These are phyloP conservation scores for Mus caroli DNA, from an alignment of 2,797 vertebrate genomes.

Conservation along the genomic window DNA sequence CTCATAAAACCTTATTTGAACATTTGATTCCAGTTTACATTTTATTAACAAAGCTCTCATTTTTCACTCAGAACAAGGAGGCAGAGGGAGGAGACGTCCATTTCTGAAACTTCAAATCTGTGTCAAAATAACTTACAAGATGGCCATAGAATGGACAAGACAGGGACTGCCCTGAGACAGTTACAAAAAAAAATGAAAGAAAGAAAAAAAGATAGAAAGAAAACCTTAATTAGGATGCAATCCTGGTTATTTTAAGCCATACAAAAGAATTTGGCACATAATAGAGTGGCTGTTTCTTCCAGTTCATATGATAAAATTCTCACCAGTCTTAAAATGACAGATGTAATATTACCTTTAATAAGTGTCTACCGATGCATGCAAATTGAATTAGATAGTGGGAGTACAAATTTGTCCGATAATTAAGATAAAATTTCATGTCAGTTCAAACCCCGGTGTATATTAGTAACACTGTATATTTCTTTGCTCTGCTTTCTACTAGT, in stretches of 20 bases:
- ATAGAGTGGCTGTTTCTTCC: conserved; percentile 89
- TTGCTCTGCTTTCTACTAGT: conserved; percentile 87
- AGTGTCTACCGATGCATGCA: conserved; percentile 93
- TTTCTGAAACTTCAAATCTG: conserved; percentile 78
- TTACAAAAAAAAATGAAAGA: conserved; percentile 73
- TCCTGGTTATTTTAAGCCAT: conserved; percentile 89
- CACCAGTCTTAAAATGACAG: conserved; percentile 93
- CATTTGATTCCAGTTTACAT: conserved; percentile 80
- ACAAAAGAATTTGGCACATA: conserved; percentile 90
- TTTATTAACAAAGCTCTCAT: conserved; percentile 79
- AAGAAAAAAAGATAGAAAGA: conserved; percentile 61
- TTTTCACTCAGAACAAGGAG: conserved; percentile 73
- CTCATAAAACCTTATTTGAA: conserved; percentile 80
- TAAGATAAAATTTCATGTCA: conserved; percentile 95
- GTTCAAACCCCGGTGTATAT: conserved; percentile 91
- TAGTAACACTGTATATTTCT: conserved; percentile 90
- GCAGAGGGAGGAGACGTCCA: conserved; percentile 60
- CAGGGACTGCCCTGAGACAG: conserved; percentile 76
- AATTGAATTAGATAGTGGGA: conserved; percentile 95
- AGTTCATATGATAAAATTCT: conserved; percentile 93
- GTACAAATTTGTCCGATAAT: conserved; percentile 93
- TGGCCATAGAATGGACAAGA: conserved; percentile 80
- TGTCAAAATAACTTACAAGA: conserved; percentile 82
- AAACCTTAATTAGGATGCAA: conserved; percentile 89
- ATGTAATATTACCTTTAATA: conserved; percentile 95